Evolutionary conservation across 2,113 vertebrate genomes (phyloP), one percentile per base, ranked within the genome.

Genomic region (Tychaedon coryphoeus): DNA sequence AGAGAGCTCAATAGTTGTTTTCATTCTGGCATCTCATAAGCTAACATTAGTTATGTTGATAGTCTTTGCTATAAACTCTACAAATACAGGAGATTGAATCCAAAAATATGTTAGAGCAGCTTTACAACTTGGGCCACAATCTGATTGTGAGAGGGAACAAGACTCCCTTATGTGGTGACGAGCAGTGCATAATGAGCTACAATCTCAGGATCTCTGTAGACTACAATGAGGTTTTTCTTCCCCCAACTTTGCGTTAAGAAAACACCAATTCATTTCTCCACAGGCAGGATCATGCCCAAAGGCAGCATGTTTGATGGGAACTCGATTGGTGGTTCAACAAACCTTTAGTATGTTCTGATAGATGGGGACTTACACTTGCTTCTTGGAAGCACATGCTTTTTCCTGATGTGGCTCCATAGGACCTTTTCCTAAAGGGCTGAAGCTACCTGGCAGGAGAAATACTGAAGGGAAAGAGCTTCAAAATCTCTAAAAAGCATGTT

Each of bases 91-190:
- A 93, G 90, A 65, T 3, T 74, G 72, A 84, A 47, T 78, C 92
- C 43, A 85, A 81, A 95, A 94, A 94, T 81, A 93, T 16, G 17
- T 86, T 80, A 51, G 22, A 94, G 72, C 57, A 95, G 94, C 93
- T 95, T 96, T 95, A 93, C 91, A 95, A 34, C 82, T 72, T 40
- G 50, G 90, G 66, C 78, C 72, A 88, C 78, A 88, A 94, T 84
- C 92, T 93, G 78, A 95, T 96, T 96, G 90, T 96, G 87, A 90
- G 83, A 67, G 71, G 72, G 78, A 97, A 96, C 94, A 94, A 88
- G 85, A 61, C 87, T 94, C 84, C 87, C 65, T 96, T 94, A 91
- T 95, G 84, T 8, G 1, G 66, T 73, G 96, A 93, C 15, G 1
- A 95, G 92, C 61, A 71, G 90, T 2, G 29, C 47, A 54, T 86